Base-by-base conservation (phyloP, 2,797 vertebrate genomes). In the Aplochiton taeniatus region DNA sequence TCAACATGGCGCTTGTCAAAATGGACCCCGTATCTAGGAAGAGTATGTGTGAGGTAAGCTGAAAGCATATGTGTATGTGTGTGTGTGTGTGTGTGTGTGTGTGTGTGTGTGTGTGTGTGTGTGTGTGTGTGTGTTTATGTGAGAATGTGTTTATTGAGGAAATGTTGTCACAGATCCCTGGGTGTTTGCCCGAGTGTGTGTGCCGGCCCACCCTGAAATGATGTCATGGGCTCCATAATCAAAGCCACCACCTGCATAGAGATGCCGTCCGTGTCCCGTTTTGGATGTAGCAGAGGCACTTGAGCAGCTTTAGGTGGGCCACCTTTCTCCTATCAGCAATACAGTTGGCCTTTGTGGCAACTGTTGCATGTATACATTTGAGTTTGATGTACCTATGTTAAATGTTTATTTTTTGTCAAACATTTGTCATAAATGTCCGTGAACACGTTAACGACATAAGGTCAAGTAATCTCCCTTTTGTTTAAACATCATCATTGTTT, bases 1-100 rank as follows among this genome's bases (percentile, higher is more conserved):
- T 93, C 93, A 93, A 93, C 94, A 96, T 94, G 93, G 93, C 91
- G 93, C 93, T 95, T 94, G 94, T 96, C 94, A 94, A 89, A 95
- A 92, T 76, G 88, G 92, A 91, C 92, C 94, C 92, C 92, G 88
- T 94, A 94, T 94, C 94, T 94, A 92, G 88, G 91, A 92, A 91
- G 78, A 72, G 75, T 55, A 80, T 72, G 70, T 72, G 66, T 63
- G 65, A 16, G 49, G 51, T 59, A 48, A n/a, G 54, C 64, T 90
- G 91, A 89, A 89, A 91, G 91, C 90, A 88, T 87, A 87, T 90
- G 85, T 93, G 84, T 84, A 91, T 92, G 89, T 84, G 84, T 88
- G 84, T 88, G 87, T 85, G 78, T 69, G 59, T 68, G 54, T 62
- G 64, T 73, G 71, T 11, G 48, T 84, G 78, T 67, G 79, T 75